phyloP scores from a whole-genome alignment of 2,888 invertebrate species.

The Diaphora mendica region DNA sequence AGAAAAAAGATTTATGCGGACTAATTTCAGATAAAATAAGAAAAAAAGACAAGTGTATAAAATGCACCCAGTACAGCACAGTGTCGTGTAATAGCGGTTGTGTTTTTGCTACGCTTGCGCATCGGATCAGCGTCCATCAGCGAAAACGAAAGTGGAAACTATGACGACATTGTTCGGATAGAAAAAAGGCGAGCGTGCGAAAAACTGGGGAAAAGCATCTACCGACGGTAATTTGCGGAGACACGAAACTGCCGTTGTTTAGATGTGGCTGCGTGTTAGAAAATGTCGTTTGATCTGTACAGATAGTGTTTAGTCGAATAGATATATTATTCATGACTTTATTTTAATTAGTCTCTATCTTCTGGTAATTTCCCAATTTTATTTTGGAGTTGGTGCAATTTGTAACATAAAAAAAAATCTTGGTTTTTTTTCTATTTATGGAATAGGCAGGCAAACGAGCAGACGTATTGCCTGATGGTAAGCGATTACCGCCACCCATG shows the following conservation, averaged over 20 bases:
- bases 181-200: slow-evolving; percentile 71
- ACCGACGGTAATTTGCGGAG: slow-evolving; percentile 37
- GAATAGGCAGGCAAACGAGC: no score
- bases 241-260: slow-evolving; percentile 36
- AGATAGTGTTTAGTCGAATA: not conserved
- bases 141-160: slow-evolving; percentile 84
- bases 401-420: not conserved
- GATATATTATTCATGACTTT: not conserved
- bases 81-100: slow-evolving; percentile 41
- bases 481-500: no score
- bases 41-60: not conserved
- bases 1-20: not conserved
- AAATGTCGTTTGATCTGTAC: slow-evolving; percentile 8
- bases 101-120: slow-evolving; percentile 66
- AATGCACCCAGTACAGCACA: slow-evolving; percentile 45
- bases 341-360: not conserved
- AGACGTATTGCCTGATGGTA: no score
- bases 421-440: no score
- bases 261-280: not conserved
- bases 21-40: not conserved
- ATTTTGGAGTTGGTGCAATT: not conserved
- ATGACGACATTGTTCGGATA: slow-evolving; percentile 79
- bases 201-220: slow-evolving; percentile 59
- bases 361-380: not conserved
- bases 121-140: slow-evolving; percentile 64